Base-by-base conservation (phyloP, 2,888 invertebrate species). In the Perdita meconis region DNA sequence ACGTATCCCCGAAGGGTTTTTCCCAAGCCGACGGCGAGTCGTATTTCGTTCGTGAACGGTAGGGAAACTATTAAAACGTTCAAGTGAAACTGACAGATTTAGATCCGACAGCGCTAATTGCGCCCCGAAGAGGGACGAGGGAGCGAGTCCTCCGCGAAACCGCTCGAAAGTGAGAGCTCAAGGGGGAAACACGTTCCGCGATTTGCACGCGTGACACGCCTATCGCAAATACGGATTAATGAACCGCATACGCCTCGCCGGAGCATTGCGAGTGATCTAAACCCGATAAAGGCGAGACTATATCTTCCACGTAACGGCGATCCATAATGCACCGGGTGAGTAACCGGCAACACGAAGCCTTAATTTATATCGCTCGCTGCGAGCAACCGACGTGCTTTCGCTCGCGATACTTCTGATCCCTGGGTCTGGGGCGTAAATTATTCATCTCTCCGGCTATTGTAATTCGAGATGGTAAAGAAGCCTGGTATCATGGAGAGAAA, bases 191-290 rank as follows among this genome's bases (percentile, higher is more conserved):
- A 47, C 53, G 47, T 56, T 47, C 59, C 66, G 51, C 76, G 80
- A 63, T 73, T 77, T 56, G 60, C 68, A 64, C 64, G 66, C 57
- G 68, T 63, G 65, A 69, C 67, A 71, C 74, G 81, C 81, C 82
- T 83, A 84, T 82, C 80, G 84, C 88, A 86, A 88, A 89, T 88
- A 86, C 87, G 86, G 87, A 88, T 88, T 88, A 89, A 89, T 87
- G 89, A 87, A 84, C 65, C 75, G 84, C 84, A 88, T 87, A 89
- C 87, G 87, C 89, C 89, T 81, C 84, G 84, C 79, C 86, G 81
- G 82, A 73, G 84, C 87, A 86, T 87, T 87, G 87, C 87, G 82
- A 80, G 84, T 87, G 88, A 89, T 89, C 89, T 87, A 88, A 89
- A 87, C 87, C 86, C 83, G 89, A 89, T 89, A 89, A 87, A 89